These are phyloP conservation scores for Dryobates pubescens DNA, from an alignment of 2,797 vertebrate genomes.

Conservation along the genomic window DNA sequence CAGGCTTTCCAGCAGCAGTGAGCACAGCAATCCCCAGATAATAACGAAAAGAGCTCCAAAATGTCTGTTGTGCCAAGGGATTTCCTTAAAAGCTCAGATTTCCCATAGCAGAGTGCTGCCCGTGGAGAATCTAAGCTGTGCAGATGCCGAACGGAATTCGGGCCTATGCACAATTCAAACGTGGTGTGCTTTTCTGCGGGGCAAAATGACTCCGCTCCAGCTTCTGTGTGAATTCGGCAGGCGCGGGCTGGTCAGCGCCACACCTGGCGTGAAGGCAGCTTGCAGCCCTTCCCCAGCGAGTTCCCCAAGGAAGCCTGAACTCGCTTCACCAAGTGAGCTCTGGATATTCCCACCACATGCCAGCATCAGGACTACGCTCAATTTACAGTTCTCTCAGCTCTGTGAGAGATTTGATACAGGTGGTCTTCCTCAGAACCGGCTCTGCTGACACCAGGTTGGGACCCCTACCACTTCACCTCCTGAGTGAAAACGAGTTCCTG, in stretches of 20 bases:
- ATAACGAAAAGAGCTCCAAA: not conserved
- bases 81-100: not conserved
- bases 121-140: constrained; percentile 2
- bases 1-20: not conserved
- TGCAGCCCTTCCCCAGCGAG: not conserved
- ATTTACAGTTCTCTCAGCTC: not conserved
- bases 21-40: not conserved
- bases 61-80: not conserved
- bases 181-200: not conserved
- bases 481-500: not conserved
- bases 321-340: not conserved
- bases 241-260: not conserved
- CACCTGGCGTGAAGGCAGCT: fast-evolving
- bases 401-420: not conserved
- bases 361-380: fast-evolving
- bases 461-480: not conserved
- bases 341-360: not conserved
- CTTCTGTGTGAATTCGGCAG: not conserved
- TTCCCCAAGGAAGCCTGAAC: not conserved
- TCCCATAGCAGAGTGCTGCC: not conserved
- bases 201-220: not conserved
- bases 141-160: not conserved
- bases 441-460: not conserved
- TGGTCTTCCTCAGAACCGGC: not conserved
- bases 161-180: not conserved